A percentile compares a stretch with the other conserved stretches of the same genome.
Conservation (phyloP, 2,797 vertebrate species). For the Oophaga sylvatica region DNA sequence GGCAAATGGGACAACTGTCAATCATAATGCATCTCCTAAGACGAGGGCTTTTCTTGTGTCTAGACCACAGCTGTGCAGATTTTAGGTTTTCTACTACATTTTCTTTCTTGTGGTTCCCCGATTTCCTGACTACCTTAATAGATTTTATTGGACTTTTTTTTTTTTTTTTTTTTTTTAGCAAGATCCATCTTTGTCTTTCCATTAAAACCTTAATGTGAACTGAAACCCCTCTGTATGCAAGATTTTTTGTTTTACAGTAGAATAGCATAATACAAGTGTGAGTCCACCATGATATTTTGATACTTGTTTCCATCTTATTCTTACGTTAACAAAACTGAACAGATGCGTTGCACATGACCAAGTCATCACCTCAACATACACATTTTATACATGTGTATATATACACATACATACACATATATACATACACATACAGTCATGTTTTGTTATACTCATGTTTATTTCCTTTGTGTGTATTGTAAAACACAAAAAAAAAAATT, state of each 20-base stretch:
- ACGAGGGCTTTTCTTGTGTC: neutral
- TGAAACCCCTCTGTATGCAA: neutral
- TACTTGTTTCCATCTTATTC: neutral
- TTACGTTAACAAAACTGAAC: neutral
- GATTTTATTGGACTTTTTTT: neutral
- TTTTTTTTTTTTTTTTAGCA: too few relatives aligned
- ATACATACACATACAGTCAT: too few relatives aligned
- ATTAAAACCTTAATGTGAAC: neutral
- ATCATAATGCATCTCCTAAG: constrained; percentile 2
- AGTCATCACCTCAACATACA: neutral
- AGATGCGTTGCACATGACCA: neutral
- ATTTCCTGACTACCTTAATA: neutral
- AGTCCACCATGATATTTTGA: neutral
- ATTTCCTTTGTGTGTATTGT: too few relatives aligned
- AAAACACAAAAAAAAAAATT: too few relatives aligned
- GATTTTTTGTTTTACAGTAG: neutral
- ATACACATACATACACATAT: too few relatives aligned
- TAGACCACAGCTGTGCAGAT: constrained; percentile 28
- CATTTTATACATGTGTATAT: too few relatives aligned
- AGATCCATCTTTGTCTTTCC: neutral
- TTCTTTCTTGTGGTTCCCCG: neutral
- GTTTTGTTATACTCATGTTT: too few relatives aligned
- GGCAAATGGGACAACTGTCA: neutral
- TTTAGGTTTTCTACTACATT: neutral
- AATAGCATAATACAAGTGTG: neutral